Base-by-base conservation (phyloP, 1,140 invertebrate species). In the Halyomorpha halys region DNA sequence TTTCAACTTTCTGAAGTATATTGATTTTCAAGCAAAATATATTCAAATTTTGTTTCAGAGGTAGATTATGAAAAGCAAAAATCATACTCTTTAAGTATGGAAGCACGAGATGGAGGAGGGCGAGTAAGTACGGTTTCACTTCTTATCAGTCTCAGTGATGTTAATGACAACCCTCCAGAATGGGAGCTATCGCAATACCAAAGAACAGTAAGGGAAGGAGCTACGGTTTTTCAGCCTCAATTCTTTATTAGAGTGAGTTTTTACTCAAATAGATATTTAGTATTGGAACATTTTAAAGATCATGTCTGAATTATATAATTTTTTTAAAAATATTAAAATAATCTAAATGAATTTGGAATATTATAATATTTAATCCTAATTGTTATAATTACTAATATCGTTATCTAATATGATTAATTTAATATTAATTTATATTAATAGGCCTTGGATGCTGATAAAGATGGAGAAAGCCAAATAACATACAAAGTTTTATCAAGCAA, bases 161-260 rank as follows among this genome's bases (percentile, higher is more conserved):
- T 87, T 0, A 94, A 94, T 71, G 91, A 95, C 71, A 93, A 94
- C 70, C 79, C 81, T 45, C 91, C 91, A 0, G 70, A 80, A 0
- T 94, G 94, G 73, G 83, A 88, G 62, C 77, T 81, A 30, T 69
- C 73, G 0, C 83, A 87, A 62, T 93, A 91, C 68, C 81, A 84
- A 53, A 78, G 86, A 60, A 87, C 84, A 13, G 81, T 87, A 39
- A 75, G 86, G 67, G 86, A 90, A 71, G 83, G 82, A 8, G 82
- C 85, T 0, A 81, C 80, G 9, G 81, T 78, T 69, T 87, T 89
- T 71, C 84, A 89, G 70, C 87, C 87, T 0, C 86, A 88, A 64
- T 79, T 91, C 63, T 82, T 86, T 65, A 79, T 90, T 6, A 79
- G 75, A 69, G 74, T 76, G 70, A 68, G 66, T 67, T 18, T 23